These are phyloP conservation scores for Pheosia tremula DNA, from an alignment of 2,888 invertebrate species.

Conservation along the genomic window DNA sequence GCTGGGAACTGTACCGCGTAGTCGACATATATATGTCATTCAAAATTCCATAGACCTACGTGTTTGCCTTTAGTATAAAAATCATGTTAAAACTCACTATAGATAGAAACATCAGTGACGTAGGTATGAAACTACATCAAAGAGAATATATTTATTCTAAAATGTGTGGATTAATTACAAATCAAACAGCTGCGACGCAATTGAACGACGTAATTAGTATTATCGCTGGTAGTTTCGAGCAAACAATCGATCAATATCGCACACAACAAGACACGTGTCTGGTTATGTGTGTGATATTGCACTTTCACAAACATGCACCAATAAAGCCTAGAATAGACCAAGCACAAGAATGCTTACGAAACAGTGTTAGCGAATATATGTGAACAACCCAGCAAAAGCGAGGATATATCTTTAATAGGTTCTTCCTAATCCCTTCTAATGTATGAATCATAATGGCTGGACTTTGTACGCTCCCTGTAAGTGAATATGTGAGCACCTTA, in stretches of 20 bases:
- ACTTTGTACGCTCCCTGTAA: too few species aligned
- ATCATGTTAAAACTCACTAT: neutral
- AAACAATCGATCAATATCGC: constrained; percentile 1
- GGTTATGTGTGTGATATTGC: neutral
- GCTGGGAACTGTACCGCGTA: too few species aligned
- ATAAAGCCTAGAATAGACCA: neutral
- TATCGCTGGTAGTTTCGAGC: neutral
- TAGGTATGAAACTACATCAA: neutral
- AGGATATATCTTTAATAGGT: too few species aligned
- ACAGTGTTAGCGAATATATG: too few species aligned
- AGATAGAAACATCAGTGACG: neutral
- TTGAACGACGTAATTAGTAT: constrained; percentile 22
- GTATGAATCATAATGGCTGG: too few species aligned
- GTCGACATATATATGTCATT: too few species aligned
- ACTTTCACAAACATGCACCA: neutral
- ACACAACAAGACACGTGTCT: neutral
- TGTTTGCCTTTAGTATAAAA: too few species aligned
- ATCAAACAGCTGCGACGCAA: constrained; percentile 20
- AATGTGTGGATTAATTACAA: constrained; percentile 18
- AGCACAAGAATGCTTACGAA: too few species aligned
- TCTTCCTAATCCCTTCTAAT: too few species aligned
- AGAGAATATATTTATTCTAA: neutral
- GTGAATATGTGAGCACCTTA: too few species aligned
- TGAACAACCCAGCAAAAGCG: too few species aligned
- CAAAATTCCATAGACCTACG: too few species aligned